Base-by-base conservation (phyloP, 2,113 vertebrate species). In the Zapornia atra region DNA sequence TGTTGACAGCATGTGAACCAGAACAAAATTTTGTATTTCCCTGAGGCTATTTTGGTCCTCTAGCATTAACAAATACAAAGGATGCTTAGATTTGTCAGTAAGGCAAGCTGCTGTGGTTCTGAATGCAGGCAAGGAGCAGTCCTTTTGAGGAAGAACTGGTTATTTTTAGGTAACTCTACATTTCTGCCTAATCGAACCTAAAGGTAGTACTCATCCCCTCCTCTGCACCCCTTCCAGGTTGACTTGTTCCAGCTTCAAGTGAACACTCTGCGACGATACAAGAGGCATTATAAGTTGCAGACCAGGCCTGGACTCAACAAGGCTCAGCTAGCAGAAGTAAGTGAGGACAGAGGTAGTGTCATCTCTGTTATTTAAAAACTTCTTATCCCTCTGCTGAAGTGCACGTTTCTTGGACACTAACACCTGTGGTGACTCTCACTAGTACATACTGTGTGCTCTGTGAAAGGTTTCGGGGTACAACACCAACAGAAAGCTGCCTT, bases 171-270 rank as follows among this genome's bases (percentile, higher is more conserved):
- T 82, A 63, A 59, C 12, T 63, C 29, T 57, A 33, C 42, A 21
- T 50, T 86, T 87, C 26, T 83, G 31, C n/a, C 51, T 65, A 15
- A 18, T 4, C 69, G 70, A 93, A 90, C 56, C 44, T 81, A 59
- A 76, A 88, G 33, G 66, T 33, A 68, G 21, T 25, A 12, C 34
- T 97, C 31, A 97, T 48, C 44, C n/a, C 14, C 13, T 92, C 29
- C 78, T 72, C 33, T 94, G n/a, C 36, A 28, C 95, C 90, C 21
- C 81, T 94, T 96, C 28, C 92, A 99, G 99, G 99, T 99, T 68
- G 99, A 99, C 95, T 98, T 99, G 88, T 99, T 99, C 98, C 99
- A 99, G 98, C 98, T 99, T 90, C 99, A 99, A 85, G 99, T 99
- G 97, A 99, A 99, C 97, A 99, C 99, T 11, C 96, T 99, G 90